Conservation (phyloP, 2,888 invertebrate species). For the Temnothorax ravouxi region DNA sequence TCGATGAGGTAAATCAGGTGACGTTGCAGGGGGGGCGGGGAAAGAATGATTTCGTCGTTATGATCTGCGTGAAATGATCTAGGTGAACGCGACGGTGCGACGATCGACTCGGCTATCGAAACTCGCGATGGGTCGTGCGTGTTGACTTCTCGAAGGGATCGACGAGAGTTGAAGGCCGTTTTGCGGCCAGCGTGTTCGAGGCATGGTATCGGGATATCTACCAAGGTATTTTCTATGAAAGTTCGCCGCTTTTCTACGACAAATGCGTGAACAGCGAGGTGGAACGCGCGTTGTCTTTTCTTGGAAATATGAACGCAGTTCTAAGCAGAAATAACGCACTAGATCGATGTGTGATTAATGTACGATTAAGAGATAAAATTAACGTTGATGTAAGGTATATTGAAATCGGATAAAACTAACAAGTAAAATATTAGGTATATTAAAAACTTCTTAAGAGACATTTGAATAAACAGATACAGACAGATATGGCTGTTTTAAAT, state of each 20-base stretch:
- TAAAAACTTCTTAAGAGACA: not conserved
- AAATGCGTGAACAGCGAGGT: constrained; percentile 12
- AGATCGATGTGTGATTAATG: not conserved
- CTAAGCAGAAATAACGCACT: not conserved
- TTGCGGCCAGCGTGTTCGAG: constrained; percentile 55
- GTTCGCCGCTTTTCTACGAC: constrained; percentile 47
- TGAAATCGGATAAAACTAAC: not conserved
- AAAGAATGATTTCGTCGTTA: constrained; percentile 1
- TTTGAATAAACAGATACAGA: constrained; percentile 1
- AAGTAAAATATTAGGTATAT: not conserved
- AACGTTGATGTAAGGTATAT: not conserved
- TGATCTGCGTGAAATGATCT: constrained; percentile 10
- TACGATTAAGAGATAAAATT: constrained; percentile 3
- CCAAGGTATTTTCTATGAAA: constrained; percentile 54
- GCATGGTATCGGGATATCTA: constrained; percentile 56
- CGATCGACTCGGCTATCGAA: constrained; percentile 7
- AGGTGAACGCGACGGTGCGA: constrained; percentile 16
- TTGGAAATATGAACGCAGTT: not conserved
- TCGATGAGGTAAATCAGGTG: constrained; percentile 22
- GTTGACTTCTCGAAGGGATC: constrained; percentile 55
- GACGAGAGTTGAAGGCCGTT: constrained; percentile 70
- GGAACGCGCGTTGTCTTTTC: constrained; percentile 10
- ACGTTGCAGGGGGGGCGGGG: not conserved
- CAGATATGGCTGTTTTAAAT: not conserved
- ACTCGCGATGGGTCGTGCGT: constrained; percentile 24